phyloP scores from a whole-genome alignment of 2,888 invertebrate species.

The Microplitis deprimator region DNA sequence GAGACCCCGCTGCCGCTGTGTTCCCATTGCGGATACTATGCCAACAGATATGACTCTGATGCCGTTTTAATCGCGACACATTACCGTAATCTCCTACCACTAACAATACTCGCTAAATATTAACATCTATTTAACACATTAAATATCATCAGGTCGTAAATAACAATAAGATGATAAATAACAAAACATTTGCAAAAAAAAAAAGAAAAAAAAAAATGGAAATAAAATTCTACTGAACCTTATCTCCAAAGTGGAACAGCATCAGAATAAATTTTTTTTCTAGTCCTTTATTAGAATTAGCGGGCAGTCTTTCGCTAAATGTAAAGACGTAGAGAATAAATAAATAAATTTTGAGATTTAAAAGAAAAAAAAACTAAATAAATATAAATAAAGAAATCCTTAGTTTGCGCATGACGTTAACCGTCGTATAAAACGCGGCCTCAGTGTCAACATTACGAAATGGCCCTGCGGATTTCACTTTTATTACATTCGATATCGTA shows the following conservation, averaged over 20 bases:
- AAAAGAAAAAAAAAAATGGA: too few relatives aligned
- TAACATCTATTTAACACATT: neutral
- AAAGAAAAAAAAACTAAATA: too few relatives aligned
- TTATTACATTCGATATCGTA: conserved; percentile 55
- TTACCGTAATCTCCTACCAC: conserved; percentile 1
- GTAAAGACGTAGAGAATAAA: too few relatives aligned
- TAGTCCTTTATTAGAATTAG: too few relatives aligned
- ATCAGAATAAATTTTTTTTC: too few relatives aligned
- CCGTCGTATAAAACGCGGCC: conserved; percentile 35
- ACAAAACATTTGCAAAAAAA: too few relatives aligned
- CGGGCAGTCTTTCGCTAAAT: too few relatives aligned
- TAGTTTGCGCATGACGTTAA: neutral
- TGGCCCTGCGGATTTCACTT: conserved; percentile 58
- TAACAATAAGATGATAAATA: neutral
- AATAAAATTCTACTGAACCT: too few relatives aligned
- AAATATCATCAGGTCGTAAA: neutral
- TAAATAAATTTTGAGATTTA: too few relatives aligned
- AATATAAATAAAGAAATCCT: conserved; percentile 18
- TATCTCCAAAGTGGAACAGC: too few relatives aligned
- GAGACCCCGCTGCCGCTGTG: conserved; percentile 54
- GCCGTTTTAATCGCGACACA: conserved; percentile 28
- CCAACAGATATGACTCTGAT: conserved; percentile 31
- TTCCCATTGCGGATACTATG: conserved; percentile 62
- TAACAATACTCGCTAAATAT: conserved; percentile 5
- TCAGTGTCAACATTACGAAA: conserved; percentile 60